phyloP scores from a whole-genome alignment of 2,888 invertebrate genomes.

The Bombylius major region DNA sequence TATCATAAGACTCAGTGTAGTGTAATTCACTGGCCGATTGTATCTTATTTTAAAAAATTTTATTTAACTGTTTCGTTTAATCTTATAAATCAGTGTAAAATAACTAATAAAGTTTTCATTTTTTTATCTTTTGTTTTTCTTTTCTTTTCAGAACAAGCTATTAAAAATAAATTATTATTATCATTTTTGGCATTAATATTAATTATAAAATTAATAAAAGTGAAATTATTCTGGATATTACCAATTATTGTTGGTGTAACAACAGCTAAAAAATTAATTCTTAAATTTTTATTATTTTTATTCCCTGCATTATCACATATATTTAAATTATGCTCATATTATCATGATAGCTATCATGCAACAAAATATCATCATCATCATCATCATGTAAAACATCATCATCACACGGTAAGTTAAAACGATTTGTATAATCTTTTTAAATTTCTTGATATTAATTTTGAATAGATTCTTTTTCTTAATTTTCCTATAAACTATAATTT shows the following conservation, averaged over 20 bases:
- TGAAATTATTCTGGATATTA: slow-evolving; percentile 67
- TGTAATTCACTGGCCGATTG: too few relatives aligned
- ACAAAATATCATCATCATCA: slow-evolving; percentile 73
- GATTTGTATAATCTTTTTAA: too few relatives aligned
- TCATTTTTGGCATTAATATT: slow-evolving; percentile 64
- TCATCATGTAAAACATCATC: slow-evolving; percentile 67
- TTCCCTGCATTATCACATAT: slow-evolving; percentile 72
- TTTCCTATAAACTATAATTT: too few relatives aligned
- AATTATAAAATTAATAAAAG: slow-evolving; percentile 64
- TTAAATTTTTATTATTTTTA: slow-evolving; percentile 67
- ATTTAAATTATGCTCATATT: slow-evolving; percentile 74
- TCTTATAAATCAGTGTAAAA: too few relatives aligned
- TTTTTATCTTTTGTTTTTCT: not conserved
- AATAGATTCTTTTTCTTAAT: too few relatives aligned
- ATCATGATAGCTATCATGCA: slow-evolving; percentile 57
- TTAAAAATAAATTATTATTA: slow-evolving; percentile 59
- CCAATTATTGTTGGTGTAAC: slow-evolving; percentile 67
- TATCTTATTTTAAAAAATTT: too few relatives aligned
- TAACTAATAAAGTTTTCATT: not conserved
- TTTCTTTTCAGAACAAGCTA: slow-evolving; percentile 53
- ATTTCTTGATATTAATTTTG: too few relatives aligned
- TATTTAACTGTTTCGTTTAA: too few relatives aligned
- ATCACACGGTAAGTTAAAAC: slow-evolving; percentile 42
- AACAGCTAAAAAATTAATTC: slow-evolving; percentile 69
- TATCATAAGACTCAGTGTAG: too few relatives aligned